Base-by-base conservation (phyloP, 2,797 vertebrate species). In the Spea hammondii region DNA sequence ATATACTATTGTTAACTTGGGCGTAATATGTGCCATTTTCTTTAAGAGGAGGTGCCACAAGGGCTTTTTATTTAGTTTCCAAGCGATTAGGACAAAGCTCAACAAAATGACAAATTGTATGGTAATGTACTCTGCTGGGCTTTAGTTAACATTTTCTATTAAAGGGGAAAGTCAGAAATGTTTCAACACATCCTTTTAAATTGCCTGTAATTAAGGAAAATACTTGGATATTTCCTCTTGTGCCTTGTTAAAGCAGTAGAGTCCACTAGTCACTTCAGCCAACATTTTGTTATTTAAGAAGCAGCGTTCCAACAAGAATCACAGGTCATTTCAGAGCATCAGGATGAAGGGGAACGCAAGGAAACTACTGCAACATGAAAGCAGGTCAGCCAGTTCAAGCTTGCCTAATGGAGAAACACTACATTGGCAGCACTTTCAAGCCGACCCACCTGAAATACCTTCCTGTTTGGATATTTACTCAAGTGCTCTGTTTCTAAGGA, bases 381-480 rank as follows among this genome's bases (percentile, higher is more conserved):
- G 8, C 9, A 67, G 79, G 68, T 76, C 62, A 76, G 69, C 47
- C 62, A 72, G 79, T 80, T 80, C 79, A 80, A 67, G 60, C 79
- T 76, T 59, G 66, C 70, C 73, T 80, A 76, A 80, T 72, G 53
- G 67, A 67, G 73, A 80, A 75, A 80, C 57, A 69, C 74, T 55
- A 75, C 65, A 76, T 76, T 66, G 55, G 44, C 59, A 65, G 72
- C 57, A 47, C 72, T 74, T 70, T 62, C 65, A 60, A 73, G 65
- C 54, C 45, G n/a, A 55, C 45, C 51, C 49, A 5, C 62, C 74
- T 74, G 55, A 70, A 74, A 69, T 47, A 50, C 6, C 14, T 74
- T 78, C 67, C 65, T 73, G 65, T 79, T 74, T 79, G 74, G 75
- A 79, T 74, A 48, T 70, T 70, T 79, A 76, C 73, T 66, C 60